Evolutionary conservation across 2,113 vertebrate species (phyloP).

Genomic region (Nibea albiflora): DNA sequence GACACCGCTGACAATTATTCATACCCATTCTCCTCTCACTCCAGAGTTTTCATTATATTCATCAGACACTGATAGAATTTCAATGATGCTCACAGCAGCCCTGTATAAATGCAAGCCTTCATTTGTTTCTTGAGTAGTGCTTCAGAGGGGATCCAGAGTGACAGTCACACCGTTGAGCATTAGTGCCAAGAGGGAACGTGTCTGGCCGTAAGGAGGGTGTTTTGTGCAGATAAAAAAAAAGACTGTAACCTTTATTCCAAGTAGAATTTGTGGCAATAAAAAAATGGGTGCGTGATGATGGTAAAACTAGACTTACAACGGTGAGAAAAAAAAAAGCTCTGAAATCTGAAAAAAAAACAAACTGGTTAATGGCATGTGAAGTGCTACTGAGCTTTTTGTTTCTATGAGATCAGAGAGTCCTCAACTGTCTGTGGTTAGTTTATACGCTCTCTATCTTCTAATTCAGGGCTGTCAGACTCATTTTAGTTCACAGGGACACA

Average conservation of each 20-base stretch:
- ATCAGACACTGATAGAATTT: conserved; percentile 57
- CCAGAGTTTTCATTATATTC: conserved; percentile 52
- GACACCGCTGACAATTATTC: conserved; percentile 50
- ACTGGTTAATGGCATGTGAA: not conserved
- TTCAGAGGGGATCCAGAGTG: conserved; percentile 32
- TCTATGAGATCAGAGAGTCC: not conserved
- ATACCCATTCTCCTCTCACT: conserved; percentile 39
- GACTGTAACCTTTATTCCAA: conserved; percentile 10
- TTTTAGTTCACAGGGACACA: too few relatives aligned
- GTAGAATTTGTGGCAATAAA: conserved; percentile 1
- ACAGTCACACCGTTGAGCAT: conserved; percentile 33
- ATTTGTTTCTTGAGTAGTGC: conserved; percentile 55
- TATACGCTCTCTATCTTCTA: too few relatives aligned
- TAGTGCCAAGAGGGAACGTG: not conserved
- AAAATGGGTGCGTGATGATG: conserved; percentile 1
- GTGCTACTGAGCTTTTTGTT: not conserved
- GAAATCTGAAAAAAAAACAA: not conserved
- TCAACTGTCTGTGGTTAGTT: not conserved
- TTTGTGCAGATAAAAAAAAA: conserved; percentile 41
- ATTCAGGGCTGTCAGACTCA: too few relatives aligned
- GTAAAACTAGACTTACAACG: not conserved
- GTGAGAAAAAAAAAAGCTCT: not conserved
- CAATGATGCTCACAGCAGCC: conserved; percentile 45
- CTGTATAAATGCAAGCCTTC: conserved; percentile 50
- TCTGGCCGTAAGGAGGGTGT: conserved; percentile 36